phyloP scores from a whole-genome alignment of 2,888 invertebrate species.

The Augiades crinisus region DNA sequence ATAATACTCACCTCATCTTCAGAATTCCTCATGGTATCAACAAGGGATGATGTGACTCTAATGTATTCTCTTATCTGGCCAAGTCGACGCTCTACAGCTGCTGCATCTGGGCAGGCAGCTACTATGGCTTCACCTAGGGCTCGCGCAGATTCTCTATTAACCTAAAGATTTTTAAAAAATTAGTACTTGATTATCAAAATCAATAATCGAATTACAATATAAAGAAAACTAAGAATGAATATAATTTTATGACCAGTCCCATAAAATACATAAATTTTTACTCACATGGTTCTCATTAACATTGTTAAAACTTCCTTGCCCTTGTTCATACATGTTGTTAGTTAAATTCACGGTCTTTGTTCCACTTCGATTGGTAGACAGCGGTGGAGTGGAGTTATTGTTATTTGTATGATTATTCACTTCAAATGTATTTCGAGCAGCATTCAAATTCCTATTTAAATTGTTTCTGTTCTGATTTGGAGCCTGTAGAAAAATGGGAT shows the following conservation, averaged over 20 bases:
- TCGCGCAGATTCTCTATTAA: conserved; percentile 67
- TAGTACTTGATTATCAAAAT: background rate
- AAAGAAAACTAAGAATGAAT: no score
- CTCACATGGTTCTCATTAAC: conserved; percentile 70
- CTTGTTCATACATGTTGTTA: conserved; percentile 75
- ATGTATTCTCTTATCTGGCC: conserved; percentile 88
- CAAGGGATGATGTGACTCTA: conserved; percentile 85
- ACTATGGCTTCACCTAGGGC: conserved; percentile 73
- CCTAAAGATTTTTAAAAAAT: conserved; percentile 43
- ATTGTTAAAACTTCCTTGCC: conserved; percentile 66
- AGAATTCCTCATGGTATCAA: conserved; percentile 85
- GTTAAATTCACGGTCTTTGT: conserved; percentile 72
- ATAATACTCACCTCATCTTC: conserved; percentile 83
- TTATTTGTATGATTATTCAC: conserved; percentile 57
- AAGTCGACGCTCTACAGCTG: conserved; percentile 85
- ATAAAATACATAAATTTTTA: conserved; percentile 25
- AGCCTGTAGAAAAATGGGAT: conserved; percentile 41
- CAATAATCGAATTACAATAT: background rate
- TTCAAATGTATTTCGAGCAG: conserved; percentile 69
- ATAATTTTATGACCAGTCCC: no score
- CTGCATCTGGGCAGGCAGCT: conserved; percentile 82
- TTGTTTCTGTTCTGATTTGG: conserved; percentile 71
- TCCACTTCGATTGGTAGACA: conserved; percentile 54
- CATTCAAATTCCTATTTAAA: conserved; percentile 68
- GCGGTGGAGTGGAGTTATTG: conserved; percentile 55